Evolutionary conservation across 2,797 vertebrate genomes (phyloP).

Genomic region (Siniperca scherzeri): DNA sequence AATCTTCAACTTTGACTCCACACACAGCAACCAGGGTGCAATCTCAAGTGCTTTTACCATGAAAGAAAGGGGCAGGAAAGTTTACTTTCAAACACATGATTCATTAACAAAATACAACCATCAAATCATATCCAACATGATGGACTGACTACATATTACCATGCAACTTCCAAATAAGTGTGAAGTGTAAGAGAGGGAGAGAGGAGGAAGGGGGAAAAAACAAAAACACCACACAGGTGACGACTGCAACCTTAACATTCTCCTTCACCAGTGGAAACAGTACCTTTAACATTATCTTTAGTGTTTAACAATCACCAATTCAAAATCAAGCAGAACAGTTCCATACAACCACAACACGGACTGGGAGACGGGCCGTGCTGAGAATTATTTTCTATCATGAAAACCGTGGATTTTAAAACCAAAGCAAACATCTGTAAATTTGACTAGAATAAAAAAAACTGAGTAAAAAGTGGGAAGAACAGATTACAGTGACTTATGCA

Average conservation of each 20-base stretch:
- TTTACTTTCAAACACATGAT: constrained; percentile 45
- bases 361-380: not conserved
- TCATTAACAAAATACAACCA: constrained; percentile 43
- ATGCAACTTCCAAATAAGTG: constrained; percentile 35
- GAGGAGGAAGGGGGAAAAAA: constrained; percentile 3
- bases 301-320: not conserved
- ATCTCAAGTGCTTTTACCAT: constrained; percentile 38
- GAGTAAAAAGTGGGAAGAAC: constrained; percentile 3
- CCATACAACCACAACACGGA: constrained; percentile 11
- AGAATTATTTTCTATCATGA: not conserved
- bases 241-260: not conserved
- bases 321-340: constrained; percentile 5
- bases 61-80: constrained; percentile 25
- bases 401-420: constrained; percentile 1
- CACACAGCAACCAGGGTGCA: constrained; percentile 56
- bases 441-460: not conserved
- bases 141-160: constrained; percentile 32
- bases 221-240: not conserved
- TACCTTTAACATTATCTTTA: constrained; percentile 29
- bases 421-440: not conserved
- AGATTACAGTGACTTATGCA: not conserved
- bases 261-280: constrained; percentile 20
- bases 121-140: constrained; percentile 35
- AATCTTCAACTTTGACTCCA: constrained; percentile 29
- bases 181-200: constrained; percentile 15